Base-by-base conservation (phyloP, 2,113 vertebrate genomes). In the Nesogale talazaci region DNA sequence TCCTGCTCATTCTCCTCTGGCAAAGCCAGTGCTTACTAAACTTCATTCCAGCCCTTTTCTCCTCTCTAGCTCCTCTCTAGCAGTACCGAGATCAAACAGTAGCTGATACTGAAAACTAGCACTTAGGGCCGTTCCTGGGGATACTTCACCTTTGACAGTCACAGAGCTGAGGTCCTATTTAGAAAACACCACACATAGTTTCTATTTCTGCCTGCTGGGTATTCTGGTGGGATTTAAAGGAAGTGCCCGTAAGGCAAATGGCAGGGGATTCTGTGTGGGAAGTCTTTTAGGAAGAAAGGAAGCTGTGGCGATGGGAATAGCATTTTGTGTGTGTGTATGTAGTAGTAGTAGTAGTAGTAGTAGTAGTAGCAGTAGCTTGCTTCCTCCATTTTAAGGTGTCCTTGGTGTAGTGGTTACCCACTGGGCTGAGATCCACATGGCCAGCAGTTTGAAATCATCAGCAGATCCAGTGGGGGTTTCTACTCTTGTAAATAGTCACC, bases 161-260 rank as follows among this genome's bases (percentile, higher is more conserved):
- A 92, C 27, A 84, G 83, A 84, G 56, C 31, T 94, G n/a, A n/a
- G 70, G 29, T 46, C 83, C 59, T 67, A n/a, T 88, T 40, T 93
- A 52, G 93, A 61, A 90, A 95, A 90, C 3, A 10, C 83, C 85
- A 42, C 34, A n/a, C 74, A 83, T 46, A 78, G 89, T n/a, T 93
- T 83, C 83, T 93, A 2, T 95, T 40, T 94, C 86, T 93, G 34
- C 61, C 56, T 88, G 29, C 65, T 78, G 16, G 63, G 22, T 20
- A 25, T 88, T 83, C 56, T 94, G 67, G 82, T 93, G 81, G 92
- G 77, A 84, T 93, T 63, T 86, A 70, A 85, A 83, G 23, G 56
- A 80, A 76, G 46, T 88, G 89, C 92, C 61, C 92, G 67, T 74
- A 94, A 90, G 80, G 72, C 70, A 81, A 92, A 85, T 94, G 75